These are phyloP conservation scores for Lamellibrachia columna DNA, from an alignment of 2,888 invertebrate species.

Conservation along the genomic window DNA sequence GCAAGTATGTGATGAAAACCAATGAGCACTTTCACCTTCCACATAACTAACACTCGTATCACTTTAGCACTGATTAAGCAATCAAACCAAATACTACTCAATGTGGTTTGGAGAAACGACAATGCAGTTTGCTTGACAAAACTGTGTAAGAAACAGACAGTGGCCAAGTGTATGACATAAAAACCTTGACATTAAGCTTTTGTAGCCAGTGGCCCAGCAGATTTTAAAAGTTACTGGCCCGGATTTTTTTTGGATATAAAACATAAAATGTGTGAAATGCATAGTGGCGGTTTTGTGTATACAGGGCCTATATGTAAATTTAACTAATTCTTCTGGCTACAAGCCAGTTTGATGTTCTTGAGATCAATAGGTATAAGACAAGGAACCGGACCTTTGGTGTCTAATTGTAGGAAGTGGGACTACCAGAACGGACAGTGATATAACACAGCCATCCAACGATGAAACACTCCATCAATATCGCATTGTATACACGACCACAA, in stretches of 20 bases:
- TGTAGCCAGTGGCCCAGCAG: too few species aligned
- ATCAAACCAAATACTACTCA: neutral
- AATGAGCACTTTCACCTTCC: neutral
- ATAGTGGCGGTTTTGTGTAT: too few species aligned
- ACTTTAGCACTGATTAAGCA: constrained; percentile 4
- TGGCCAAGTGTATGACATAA: too few species aligned
- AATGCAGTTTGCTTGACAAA: neutral
- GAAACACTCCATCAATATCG: constrained; percentile 7
- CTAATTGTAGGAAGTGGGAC: neutral
- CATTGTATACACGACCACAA: neutral
- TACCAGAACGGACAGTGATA: constrained; percentile 11
- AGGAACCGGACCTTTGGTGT: neutral
- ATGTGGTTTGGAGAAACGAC: constrained; percentile 5
- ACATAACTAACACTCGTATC: neutral
- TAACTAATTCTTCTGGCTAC: too few species aligned
- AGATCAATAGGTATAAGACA: neutral
- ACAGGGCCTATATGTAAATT: too few species aligned
- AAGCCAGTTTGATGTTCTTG: too few species aligned
- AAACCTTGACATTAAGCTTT: too few species aligned
- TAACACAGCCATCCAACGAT: constrained; percentile 9
- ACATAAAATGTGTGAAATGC: too few species aligned
- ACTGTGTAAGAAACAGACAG: neutral
- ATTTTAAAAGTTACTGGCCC: too few species aligned
- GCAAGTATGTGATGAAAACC: neutral
- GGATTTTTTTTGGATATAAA: too few species aligned